Base-by-base conservation (phyloP, 2,797 vertebrate genomes). In the Pteronotus mesoamericanus region DNA sequence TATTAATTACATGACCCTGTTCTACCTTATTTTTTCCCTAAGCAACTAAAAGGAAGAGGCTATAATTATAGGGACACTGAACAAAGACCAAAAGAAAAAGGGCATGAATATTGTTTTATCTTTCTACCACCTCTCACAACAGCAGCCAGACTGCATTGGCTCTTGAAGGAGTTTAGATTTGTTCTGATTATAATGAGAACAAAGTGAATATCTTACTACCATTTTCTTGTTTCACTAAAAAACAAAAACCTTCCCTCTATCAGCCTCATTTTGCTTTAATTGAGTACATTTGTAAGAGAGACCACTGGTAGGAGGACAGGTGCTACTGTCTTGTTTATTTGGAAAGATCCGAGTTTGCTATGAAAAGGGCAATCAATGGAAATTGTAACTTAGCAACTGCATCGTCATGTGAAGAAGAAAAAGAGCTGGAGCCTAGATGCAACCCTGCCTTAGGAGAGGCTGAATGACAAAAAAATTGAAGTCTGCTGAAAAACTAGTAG, bases 1-100 rank as follows among this genome's bases (percentile, higher is more conserved):
- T 86, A 85, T 97, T 96, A 97, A 97, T 97, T 95, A 93, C 80
- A 93, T 44, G 89, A 84, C 75, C 89, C 69, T 86, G 96, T 77
- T 68, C 95, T 86, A 87, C 94, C 80, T 95, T 95, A 93, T 95
- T 95, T 89, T 89, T 93, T 94, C 86, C 15, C 42, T 68, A 79
- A 93, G 93, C 51, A 80, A 39, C 83, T 77, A 91, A 74, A 85
- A 39, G 9, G 14, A 78, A 89, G 75, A 91, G 78, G 80, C 89
- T 87, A 6, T 87, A 80, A 93, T 97, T 85, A 96, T 3, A 84
- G 69, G 48, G n/a, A 24, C 39, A 32, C 39, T 29, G 64, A 90
- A 88, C 18, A 91, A 64, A 93, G 86, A 26, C 75, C 89, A 26
- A 86, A 53, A 91, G 91, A 72, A 86, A 85, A 53, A 75, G 74